Conservation (phyloP, 1,140 invertebrate species). For the Popillia japonica region DNA sequence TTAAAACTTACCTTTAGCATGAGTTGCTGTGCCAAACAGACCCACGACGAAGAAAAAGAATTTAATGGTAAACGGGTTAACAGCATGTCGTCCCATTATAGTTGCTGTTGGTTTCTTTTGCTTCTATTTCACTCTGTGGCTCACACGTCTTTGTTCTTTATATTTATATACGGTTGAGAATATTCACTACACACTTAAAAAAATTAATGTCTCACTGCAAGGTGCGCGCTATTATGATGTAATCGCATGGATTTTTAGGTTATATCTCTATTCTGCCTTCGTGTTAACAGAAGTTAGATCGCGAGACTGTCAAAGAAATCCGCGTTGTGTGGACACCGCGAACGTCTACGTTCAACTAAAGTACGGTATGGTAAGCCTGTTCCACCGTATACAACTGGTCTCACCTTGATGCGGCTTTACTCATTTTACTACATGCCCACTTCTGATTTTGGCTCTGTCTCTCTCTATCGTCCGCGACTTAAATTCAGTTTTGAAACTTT, state of each 20-base stretch:
- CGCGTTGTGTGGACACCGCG: not conserved
- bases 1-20: constrained; percentile 11
- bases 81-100: constrained; percentile 14
- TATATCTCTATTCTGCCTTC: not conserved
- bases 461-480: not conserved
- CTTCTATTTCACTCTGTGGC: not conserved
- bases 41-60: constrained; percentile 11
- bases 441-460: not conserved
- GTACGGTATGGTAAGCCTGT: not conserved
- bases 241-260: not conserved
- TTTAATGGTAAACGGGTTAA: constrained; percentile 15
- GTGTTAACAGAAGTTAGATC: not conserved
- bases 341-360: not conserved
- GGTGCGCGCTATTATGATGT: not conserved
- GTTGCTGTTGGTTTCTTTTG: not conserved
- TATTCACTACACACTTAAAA: not conserved
- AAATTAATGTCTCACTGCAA: not conserved
- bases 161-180: not conserved
- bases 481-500: not conserved
- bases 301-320: not conserved
- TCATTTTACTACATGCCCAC: constrained; percentile 7
- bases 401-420: constrained; percentile 13
- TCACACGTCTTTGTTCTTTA: constrained; percentile 1
- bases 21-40: not conserved
- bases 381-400: constrained; percentile 4